Conservation (phyloP, 1,140 invertebrate species). For the Leptinotarsa defecta region DNA sequence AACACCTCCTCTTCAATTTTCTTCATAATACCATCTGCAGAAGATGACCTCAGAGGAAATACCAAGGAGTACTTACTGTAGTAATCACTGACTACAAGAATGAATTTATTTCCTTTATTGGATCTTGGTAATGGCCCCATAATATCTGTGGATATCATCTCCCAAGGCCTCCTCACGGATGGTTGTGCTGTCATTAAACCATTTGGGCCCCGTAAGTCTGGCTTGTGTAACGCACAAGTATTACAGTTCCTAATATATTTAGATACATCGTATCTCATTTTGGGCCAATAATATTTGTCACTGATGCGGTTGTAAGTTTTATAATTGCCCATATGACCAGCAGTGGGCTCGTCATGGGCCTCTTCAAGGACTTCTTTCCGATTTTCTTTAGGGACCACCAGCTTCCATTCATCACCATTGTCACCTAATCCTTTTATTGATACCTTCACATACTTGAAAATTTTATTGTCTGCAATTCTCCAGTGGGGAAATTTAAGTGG, state of each 20-base stretch:
- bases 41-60: too few species aligned
- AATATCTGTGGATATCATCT: constrained; percentile 45
- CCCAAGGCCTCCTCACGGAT: constrained; percentile 40
- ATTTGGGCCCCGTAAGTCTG: constrained; percentile 35
- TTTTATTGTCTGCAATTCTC: not conserved
- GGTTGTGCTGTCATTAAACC: constrained; percentile 44
- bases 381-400: constrained; percentile 34
- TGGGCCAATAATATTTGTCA: constrained; percentile 45
- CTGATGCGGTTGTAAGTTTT: constrained; percentile 42
- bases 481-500: constrained; percentile 12
- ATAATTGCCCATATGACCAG: constrained; percentile 43
- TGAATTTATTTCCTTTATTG: not conserved
- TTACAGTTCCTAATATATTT: constrained; percentile 43
- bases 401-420: constrained; percentile 28
- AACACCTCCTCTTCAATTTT: too few species aligned
- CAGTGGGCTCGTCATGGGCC: not conserved
- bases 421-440: not conserved
- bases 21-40: too few species aligned
- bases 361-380: constrained; percentile 20
- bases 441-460: constrained; percentile 23
- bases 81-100: constrained; percentile 15
- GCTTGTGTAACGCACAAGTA: constrained; percentile 45
- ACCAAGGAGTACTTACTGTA: too few species aligned
- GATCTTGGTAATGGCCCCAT: constrained; percentile 36
- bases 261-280: constrained; percentile 29